Base-by-base conservation (phyloP, 1,140 invertebrate species). In the Drosophila baimaii region DNA sequence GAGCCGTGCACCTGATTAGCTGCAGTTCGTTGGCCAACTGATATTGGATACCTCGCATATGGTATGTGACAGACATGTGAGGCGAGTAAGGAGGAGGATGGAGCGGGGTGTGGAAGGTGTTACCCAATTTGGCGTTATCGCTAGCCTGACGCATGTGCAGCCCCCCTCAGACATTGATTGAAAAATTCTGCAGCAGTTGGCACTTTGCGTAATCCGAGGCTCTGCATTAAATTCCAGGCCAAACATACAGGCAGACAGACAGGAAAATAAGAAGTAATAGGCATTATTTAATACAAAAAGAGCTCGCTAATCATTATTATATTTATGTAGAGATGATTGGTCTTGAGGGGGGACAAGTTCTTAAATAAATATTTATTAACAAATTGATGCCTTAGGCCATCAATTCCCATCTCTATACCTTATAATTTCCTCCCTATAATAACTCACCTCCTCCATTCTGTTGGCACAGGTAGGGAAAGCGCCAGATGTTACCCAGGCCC, bases 401-500 rank as follows among this genome's bases (percentile, higher is more conserved):
- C n/a, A n/a, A n/a, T n/a, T n/a, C n/a, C n/a, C n/a, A 4, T 29
- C 5, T 29, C 1, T 29, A 29, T 9, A 7, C 9, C 4, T 10
- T 2, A 19, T 15, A 15, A 35, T 1, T 12, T 5, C 12, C 15
- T 4, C 25, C 2, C 5, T 64, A 94, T n/a, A n/a, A n/a, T n/a
- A n/a, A n/a, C 95, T 95, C 90, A 98, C 97, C 97, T 93, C 98
- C 98, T 47, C 98, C 98, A 93, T 99, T 98, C 91, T 97, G 96
- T 93, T 98, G 98, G 88, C 97, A 98, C 57, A 98, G 93, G 91
- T 98, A 98, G 10, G 98, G 98, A 93, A 99, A 99, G 82, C 98
- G 94, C 98, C 97, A 98, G 46, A 98, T 98, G 91, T 98, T 98
- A 17, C 97, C 98, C 21, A 98, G 94, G 0, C 97, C 97, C 7